Base-by-base conservation (phyloP, 2,797 vertebrate species). In the Argyrosomus regius region DNA sequence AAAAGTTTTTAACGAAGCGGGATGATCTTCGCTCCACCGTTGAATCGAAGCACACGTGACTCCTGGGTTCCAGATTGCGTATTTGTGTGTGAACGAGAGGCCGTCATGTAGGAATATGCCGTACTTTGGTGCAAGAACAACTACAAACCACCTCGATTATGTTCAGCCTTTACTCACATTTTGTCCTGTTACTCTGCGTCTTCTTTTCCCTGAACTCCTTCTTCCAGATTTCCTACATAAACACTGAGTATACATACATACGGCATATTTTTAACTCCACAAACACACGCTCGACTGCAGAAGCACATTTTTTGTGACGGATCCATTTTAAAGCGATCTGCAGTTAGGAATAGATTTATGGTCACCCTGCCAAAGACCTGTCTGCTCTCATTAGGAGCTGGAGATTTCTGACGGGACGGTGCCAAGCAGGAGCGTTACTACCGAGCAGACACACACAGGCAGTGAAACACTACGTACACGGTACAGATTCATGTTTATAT, bases 361-460 rank as follows among this genome's bases (percentile, higher is more conserved):
- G 75, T 63, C 24, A 16, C 63, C 54, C 71, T 86, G 93, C 90
- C 93, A 94, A 87, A 89, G 72, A 78, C 48, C 88, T 86, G 92
- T 93, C 92, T 84, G 86, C 93, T 91, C 87, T 81, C 81, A 88
- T 94, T 91, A 91, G 84, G 54, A 78, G 80, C 78, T 24, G 46
- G 78, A 79, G 62, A 75, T 74, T 75, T 88, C 26, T 74, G 74
- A 64, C n/a, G 63, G 71, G 72, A 62, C 24, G 46, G 77, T 75
- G 87, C 88, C 89, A 90, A 90, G 84, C 83, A 70, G 75, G 77
- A 88, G 85, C 35, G 75, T 73, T 72, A 64, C 88, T 86, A 84
- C 91, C 22, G 73, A 77, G 85, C 56, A 71, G 31, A 56, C 62
- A 45, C 73, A 53, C 78, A 69, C 69, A 52, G 31, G 52, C 65